Percentiles rank a stretch among this genome's conserved stretches.
Conservation (phyloP, 1,140 invertebrate species). For the Pseudomyrmex concolor region DNA sequence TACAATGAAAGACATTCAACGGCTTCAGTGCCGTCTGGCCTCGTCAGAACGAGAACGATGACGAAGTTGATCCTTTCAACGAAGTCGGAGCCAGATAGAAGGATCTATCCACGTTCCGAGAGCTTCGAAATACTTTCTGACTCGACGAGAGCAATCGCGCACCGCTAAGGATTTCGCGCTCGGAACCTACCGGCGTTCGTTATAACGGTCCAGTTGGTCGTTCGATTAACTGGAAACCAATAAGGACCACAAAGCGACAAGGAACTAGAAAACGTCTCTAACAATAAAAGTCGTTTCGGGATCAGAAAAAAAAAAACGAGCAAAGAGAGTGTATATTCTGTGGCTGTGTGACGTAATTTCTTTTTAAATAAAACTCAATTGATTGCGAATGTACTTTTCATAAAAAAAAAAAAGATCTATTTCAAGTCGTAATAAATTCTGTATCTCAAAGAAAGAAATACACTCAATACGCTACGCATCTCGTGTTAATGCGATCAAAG, state of each 20-base stretch:
- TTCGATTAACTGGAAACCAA: conserved; percentile 72
- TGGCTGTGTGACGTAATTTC: conserved; percentile 51
- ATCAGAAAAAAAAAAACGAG: conserved; percentile 24
- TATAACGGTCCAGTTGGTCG: conserved; percentile 69
- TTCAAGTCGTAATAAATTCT: too few relatives aligned
- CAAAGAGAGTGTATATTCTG: conserved; percentile 21
- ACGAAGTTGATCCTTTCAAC: conserved; percentile 23
- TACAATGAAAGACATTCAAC: conserved; percentile 64
- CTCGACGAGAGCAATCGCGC: conserved; percentile 48
- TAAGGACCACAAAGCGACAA: conserved; percentile 54
- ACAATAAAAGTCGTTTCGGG: conserved; percentile 51
- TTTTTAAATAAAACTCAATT: conserved; percentile 13
- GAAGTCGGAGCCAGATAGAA: conserved; percentile 33
- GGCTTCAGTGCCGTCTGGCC: conserved; percentile 45
- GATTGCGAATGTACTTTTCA: conserved; percentile 8
- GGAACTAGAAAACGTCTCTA: conserved; percentile 46
- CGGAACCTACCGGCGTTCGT: conserved; percentile 50
- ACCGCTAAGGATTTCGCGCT: conserved; percentile 44
- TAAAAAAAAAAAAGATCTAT: neutral
- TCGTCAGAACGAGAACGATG: conserved; percentile 33
- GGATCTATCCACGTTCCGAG: conserved; percentile 52
- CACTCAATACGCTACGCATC: too few relatives aligned
- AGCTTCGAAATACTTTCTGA: conserved; percentile 52
- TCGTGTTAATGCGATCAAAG: too few relatives aligned
- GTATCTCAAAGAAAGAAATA: neutral